These are phyloP conservation scores for Heliconius aoede DNA, from an alignment of 2,888 invertebrate genomes.

Conservation along the genomic window DNA sequence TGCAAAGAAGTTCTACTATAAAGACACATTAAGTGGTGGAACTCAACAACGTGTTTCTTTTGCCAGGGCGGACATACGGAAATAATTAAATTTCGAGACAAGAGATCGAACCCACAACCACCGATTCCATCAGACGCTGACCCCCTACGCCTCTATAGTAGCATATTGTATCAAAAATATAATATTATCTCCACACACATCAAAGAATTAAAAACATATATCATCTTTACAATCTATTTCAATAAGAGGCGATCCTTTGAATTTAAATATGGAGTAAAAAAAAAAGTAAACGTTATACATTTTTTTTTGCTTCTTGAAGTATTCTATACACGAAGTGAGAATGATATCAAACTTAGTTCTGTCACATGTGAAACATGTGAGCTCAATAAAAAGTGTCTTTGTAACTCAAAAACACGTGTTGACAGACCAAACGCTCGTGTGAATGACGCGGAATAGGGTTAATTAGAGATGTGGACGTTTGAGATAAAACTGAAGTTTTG, in stretches of 20 bases:
- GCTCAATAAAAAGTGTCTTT: conserved; percentile 59
- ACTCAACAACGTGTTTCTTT: no score
- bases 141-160: not conserved
- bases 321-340: conserved; percentile 35
- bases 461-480: conserved; percentile 49
- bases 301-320: conserved; percentile 15
- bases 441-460: conserved; percentile 55
- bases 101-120: no score
- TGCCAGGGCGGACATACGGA: no score
- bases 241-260: not conserved
- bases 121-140: not conserved
- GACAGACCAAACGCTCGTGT: conserved; percentile 54
- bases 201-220: not conserved
- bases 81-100: no score
- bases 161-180: not conserved
- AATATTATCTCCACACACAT: not conserved
- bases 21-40: no score
- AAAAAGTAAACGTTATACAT: conserved; percentile 9
- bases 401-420: conserved; percentile 62
- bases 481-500: not conserved
- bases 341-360: conserved; percentile 47
- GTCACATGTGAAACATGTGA: conserved; percentile 58
- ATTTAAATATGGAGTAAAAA: conserved; percentile 21
- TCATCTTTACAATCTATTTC: not conserved
- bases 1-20: no score